A percentile compares a stretch with the other conserved stretches of the same genome.
These are phyloP conservation scores for Diachasma alloeum DNA, from an alignment of 1,140 invertebrate species.

Conservation along the genomic window DNA sequence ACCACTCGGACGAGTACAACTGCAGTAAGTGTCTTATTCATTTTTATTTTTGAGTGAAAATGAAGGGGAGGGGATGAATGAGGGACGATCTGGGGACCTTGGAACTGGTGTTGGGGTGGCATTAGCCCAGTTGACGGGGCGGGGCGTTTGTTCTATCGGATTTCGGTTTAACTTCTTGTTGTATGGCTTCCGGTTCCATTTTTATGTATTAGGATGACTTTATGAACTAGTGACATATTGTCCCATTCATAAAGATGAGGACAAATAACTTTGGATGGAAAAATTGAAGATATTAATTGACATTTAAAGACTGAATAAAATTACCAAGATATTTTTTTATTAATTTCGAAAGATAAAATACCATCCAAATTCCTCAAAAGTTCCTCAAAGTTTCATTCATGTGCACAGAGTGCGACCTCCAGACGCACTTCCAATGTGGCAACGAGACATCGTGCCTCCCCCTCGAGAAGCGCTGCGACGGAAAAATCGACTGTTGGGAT, in stretches of 20 bases:
- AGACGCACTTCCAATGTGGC: constrained; percentile 79
- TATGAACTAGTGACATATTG: neutral
- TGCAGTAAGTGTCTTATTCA: constrained; percentile 70
- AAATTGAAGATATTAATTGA: too few species aligned
- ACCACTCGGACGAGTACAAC: constrained; percentile 80
- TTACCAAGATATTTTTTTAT: too few species aligned
- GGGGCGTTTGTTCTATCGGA: neutral
- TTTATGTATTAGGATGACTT: neutral
- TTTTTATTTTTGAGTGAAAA: constrained; percentile 2
- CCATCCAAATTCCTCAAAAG: too few species aligned
- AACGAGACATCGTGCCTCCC: constrained; percentile 79
- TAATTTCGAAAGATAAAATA: too few species aligned
- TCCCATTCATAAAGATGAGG: neutral
- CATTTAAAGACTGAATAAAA: too few species aligned
- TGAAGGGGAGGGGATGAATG: neutral
- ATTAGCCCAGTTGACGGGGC: neutral
- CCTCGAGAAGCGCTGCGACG: constrained; percentile 74
- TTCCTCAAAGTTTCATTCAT: constrained; percentile 10
- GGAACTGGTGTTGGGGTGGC: neutral
- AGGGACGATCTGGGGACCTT: neutral
- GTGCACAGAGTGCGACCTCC: constrained; percentile 66
- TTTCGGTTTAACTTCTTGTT: neutral
- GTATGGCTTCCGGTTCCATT: neutral
- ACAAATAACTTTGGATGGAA: too few species aligned
- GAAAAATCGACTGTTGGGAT: constrained; percentile 82